A percentile compares a stretch with the other conserved stretches of the same genome.
Conservation (phyloP, 2,113 vertebrate genomes). For the Nannobrachium achirus region DNA sequence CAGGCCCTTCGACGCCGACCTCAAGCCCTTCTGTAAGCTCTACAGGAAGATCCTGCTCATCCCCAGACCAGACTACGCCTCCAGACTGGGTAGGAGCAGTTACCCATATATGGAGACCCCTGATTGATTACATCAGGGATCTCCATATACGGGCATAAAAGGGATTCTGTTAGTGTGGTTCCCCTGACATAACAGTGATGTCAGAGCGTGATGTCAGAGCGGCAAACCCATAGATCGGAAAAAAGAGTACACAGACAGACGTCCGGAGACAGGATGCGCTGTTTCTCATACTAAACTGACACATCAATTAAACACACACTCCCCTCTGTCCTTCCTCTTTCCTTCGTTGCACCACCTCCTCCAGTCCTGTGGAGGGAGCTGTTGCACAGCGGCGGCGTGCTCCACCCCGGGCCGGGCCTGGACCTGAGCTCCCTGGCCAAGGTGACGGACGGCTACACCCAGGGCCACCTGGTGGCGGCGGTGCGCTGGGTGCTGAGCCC, state of each 20-base stretch:
- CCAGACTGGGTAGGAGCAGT: conserved; percentile 81
- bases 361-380: conserved; percentile 83
- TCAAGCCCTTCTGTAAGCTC: conserved; percentile 77
- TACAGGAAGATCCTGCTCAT: conserved; percentile 86
- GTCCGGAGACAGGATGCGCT: not conserved
- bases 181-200: too few relatives aligned
- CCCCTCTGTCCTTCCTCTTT: not conserved
- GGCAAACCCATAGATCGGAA: too few relatives aligned
- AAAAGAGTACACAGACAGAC: not conserved
- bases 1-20: conserved; percentile 81
- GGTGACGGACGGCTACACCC: conserved; percentile 85
- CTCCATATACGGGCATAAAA: too few relatives aligned
- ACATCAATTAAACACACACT: not conserved
- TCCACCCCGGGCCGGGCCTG: conserved; percentile 67
- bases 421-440: conserved; percentile 82
- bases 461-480: conserved; percentile 69
- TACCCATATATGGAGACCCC: too few relatives aligned
- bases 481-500: conserved; percentile 73
- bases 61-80: conserved; percentile 85
- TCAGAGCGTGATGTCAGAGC: too few relatives aligned
- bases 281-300: too few relatives aligned
- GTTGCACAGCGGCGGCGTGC: conserved; percentile 57
- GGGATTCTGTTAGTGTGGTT: too few relatives aligned
- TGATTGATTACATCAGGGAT: too few relatives aligned
- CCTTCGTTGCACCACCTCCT: not conserved